Evolutionary conservation across 2,888 invertebrate species (phyloP).

Genomic region (Lasioglossum morio): DNA sequence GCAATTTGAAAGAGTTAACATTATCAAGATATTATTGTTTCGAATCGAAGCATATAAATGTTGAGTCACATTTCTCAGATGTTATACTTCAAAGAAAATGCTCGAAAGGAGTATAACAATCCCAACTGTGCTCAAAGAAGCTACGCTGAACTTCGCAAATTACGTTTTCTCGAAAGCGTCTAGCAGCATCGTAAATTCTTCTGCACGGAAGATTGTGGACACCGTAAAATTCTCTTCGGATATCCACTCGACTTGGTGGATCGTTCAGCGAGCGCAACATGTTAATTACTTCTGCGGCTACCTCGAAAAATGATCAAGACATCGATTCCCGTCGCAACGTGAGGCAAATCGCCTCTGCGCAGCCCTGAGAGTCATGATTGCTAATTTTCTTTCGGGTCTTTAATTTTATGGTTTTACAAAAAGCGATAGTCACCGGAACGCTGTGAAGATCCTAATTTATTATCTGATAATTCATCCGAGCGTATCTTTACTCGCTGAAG

Average conservation of each 20-base stretch:
- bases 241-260: background rate
- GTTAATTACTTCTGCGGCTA: background rate
- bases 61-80: background rate
- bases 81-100: background rate
- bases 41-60: background rate
- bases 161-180: background rate
- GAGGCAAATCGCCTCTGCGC: background rate
- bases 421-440: conserved; percentile 5
- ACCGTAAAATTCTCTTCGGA: conserved; percentile 6
- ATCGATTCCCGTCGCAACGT: conserved; percentile 1
- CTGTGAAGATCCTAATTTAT: conserved; percentile 25
- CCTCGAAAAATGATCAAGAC: conserved; percentile 5
- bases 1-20: background rate
- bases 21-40: background rate
- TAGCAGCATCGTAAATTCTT: background rate
- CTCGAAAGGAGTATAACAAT: background rate
- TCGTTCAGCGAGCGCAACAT: conserved; percentile 7
- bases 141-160: background rate
- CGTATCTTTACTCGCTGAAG: background rate
- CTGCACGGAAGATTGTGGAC: background rate
- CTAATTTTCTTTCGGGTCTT: conserved; percentile 26
- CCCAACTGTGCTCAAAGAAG: background rate
- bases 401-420: conserved; percentile 23
- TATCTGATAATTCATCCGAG: conserved; percentile 31
- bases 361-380: background rate